These are phyloP conservation scores for Sebastes jordani DNA, from an alignment of 2,797 vertebrate species.

Conservation along the genomic window DNA sequence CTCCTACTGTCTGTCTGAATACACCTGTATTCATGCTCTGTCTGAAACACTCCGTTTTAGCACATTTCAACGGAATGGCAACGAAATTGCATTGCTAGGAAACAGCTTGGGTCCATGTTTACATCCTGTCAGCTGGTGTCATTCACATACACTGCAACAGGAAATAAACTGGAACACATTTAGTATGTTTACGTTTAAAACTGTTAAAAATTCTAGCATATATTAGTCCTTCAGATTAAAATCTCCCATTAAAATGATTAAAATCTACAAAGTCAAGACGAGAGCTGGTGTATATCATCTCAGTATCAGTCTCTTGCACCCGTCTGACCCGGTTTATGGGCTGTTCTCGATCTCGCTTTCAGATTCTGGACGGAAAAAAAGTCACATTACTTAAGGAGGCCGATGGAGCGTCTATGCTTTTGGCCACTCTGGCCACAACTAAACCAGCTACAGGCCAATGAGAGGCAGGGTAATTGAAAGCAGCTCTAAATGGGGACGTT, in stretches of 20 bases:
- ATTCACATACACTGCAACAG: too few species aligned
- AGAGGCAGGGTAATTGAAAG: constrained; percentile 67
- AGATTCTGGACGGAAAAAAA: constrained; percentile 38
- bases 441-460: constrained; percentile 52
- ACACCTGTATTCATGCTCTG: too few species aligned
- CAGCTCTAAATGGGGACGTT: constrained; percentile 53
- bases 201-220: neutral
- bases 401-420: constrained; percentile 29
- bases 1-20: too few species aligned
- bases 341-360: constrained; percentile 1
- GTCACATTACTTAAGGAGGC: constrained; percentile 29
- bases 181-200: too few species aligned
- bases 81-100: too few species aligned
- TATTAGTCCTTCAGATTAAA: neutral
- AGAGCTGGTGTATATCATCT: neutral
- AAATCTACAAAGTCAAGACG: neutral
- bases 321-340: neutral
- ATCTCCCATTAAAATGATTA: neutral
- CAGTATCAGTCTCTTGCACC: neutral
- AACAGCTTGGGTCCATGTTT: too few species aligned
- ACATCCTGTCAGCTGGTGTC: too few species aligned
- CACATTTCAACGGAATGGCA: too few species aligned
- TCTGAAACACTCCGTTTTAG: too few species aligned
- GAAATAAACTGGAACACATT: too few species aligned
- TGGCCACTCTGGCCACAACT: constrained; percentile 25